Percentiles rank a stretch among this genome's conserved stretches.
Conservation (phyloP, 2,113 vertebrate genomes). For the Leptodactylus fuscus region DNA sequence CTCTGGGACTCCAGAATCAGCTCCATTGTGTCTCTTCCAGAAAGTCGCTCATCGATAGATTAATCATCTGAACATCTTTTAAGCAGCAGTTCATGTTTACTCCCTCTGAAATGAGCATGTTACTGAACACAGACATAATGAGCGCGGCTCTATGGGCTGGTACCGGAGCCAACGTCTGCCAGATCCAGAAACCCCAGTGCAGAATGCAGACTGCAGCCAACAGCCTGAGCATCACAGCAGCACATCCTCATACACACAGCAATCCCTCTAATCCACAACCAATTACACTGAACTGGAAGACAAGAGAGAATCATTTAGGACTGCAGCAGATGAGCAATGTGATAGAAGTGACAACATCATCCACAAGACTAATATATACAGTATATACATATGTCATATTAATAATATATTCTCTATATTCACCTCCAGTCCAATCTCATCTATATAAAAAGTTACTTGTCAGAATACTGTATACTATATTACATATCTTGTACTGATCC, state of each 20-base stretch:
- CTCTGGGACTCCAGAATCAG: slow-evolving; percentile 72
- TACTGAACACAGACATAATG: slow-evolving; percentile 12
- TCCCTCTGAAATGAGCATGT: neutral
- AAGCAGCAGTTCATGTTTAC: slow-evolving; percentile 2
- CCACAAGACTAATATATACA: too few relatives aligned
- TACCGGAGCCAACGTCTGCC: neutral
- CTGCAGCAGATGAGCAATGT: too few relatives aligned
- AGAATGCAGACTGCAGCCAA: neutral
- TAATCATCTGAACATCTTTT: slow-evolving; percentile 67
- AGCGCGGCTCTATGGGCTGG: neutral
- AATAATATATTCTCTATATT: too few relatives aligned
- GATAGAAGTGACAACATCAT: too few relatives aligned
- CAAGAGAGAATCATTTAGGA: too few relatives aligned
- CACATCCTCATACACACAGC: neutral
- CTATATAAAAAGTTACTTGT: too few relatives aligned
- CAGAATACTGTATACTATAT: too few relatives aligned
- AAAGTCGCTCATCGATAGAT: slow-evolving; percentile 77
- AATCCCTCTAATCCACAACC: too few relatives aligned
- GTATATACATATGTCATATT: too few relatives aligned
- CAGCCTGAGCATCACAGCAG: neutral
- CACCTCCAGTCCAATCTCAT: too few relatives aligned
- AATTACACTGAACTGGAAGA: too few relatives aligned
- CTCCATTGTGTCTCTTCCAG: slow-evolving; percentile 78
- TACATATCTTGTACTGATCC: too few relatives aligned
- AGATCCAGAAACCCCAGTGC: neutral